A percentile compares a stretch with the other conserved stretches of the same genome.
Conservation (phyloP, 2,888 invertebrate genomes). For the Tricholauxania praeusta region DNA sequence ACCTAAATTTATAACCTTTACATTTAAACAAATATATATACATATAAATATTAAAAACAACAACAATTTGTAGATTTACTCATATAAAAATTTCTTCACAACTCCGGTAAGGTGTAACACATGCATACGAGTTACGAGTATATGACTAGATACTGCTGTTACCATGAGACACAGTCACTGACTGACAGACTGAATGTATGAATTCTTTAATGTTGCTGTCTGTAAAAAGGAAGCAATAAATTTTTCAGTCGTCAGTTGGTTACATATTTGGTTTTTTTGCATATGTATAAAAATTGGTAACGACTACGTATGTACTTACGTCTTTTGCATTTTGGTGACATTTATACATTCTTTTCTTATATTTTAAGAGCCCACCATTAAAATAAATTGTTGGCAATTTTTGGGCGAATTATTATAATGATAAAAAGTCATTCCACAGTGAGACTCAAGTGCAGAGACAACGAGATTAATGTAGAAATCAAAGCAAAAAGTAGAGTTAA, state of each 20-base stretch:
- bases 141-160: too few species aligned
- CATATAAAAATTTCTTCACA: too few species aligned
- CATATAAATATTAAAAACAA: too few species aligned
- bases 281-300: background rate
- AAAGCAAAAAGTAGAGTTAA: too few species aligned
- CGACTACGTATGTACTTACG: background rate
- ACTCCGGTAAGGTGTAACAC: too few species aligned
- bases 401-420: conserved; percentile 21
- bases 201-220: too few species aligned
- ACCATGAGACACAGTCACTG: too few species aligned
- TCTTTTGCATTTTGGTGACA: background rate
- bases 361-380: background rate
- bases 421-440: background rate
- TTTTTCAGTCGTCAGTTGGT: conserved; percentile 6
- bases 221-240: conserved; percentile 13
- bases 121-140: too few species aligned
- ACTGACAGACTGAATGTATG: too few species aligned
- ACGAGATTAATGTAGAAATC: too few species aligned
- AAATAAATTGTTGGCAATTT: conserved; percentile 17
- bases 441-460: background rate
- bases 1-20: conserved; percentile 1
- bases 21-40: too few species aligned
- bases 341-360: conserved; percentile 5
- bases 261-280: background rate
- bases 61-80: too few species aligned